These are phyloP conservation scores for Grallaria varia DNA, from an alignment of 2,113 vertebrate species.

Conservation along the genomic window DNA sequence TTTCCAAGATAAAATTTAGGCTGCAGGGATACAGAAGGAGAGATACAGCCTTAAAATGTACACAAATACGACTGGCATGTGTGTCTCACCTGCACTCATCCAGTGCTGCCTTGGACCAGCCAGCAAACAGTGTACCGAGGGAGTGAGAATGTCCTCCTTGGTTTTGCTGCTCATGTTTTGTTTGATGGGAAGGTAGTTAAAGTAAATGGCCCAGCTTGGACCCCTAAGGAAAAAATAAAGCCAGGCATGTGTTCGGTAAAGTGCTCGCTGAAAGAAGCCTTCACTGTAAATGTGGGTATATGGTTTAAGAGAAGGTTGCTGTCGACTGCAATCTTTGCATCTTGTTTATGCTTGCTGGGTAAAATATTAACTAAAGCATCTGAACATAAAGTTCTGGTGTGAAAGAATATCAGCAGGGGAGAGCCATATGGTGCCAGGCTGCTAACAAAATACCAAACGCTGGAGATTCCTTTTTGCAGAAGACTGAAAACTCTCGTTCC, in stretches of 20 bases:
- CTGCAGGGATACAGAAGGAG: not conserved
- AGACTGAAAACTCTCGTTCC: constrained; percentile 52
- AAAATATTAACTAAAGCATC: constrained; percentile 51
- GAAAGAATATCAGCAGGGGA: constrained; percentile 65
- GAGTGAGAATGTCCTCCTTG: not conserved
- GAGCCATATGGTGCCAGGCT: constrained; percentile 59
- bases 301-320: constrained; percentile 48
- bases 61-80: rapidly evolving
- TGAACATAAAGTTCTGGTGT: constrained; percentile 54
- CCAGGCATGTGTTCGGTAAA: not conserved
- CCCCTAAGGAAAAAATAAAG: not conserved
- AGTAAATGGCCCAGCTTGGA: not conserved
- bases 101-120: not conserved
- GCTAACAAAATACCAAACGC: constrained; percentile 42
- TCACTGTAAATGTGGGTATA: not conserved
- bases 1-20: not conserved
- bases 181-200: not conserved
- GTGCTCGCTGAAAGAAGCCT: not conserved
- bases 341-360: constrained; percentile 66
- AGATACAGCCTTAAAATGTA: not conserved
- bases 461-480: constrained; percentile 44
- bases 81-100: not conserved
- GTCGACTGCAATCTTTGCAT: constrained; percentile 54
- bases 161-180: not conserved
- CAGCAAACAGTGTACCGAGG: not conserved